phyloP scores from a whole-genome alignment of 2,888 invertebrate species.

The Leucoma salicis region DNA sequence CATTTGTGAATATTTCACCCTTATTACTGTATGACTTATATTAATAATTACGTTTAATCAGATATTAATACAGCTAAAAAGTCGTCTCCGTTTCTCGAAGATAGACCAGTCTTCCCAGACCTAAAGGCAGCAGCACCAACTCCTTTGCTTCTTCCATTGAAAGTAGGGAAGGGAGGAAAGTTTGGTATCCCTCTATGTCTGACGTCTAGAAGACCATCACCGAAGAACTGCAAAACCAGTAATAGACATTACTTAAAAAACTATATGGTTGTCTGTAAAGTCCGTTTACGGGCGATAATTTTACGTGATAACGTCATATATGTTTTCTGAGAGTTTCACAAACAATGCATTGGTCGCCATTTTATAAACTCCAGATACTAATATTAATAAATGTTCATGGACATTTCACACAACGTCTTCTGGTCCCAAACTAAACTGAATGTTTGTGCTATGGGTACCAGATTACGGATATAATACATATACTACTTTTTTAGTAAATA shows the following conservation, averaged over 20 bases:
- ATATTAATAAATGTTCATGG: too few species aligned
- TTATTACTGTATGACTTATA: neutral
- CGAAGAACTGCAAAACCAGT: conserved; percentile 57
- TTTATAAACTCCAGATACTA: neutral
- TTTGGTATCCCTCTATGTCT: conserved; percentile 65
- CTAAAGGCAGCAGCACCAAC: conserved; percentile 59
- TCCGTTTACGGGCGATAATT: too few species aligned
- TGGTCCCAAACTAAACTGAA: too few species aligned
- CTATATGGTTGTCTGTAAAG: too few species aligned
- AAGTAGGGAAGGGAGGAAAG: conserved; percentile 62
- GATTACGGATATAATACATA: too few species aligned
- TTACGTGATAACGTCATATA: too few species aligned
- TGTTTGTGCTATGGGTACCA: too few species aligned
- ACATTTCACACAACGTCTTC: too few species aligned
- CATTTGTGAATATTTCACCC: neutral
- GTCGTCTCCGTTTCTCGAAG: conserved; percentile 46
- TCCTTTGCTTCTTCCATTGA: conserved; percentile 54
- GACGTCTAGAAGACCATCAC: conserved; percentile 61
- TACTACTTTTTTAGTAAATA: too few species aligned
- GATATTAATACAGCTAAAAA: conserved; percentile 64
- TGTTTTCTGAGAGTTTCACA: too few species aligned
- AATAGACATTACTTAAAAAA: too few species aligned
- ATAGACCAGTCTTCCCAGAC: conserved; percentile 37
- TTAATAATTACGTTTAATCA: conserved; percentile 48
- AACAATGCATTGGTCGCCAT: too few species aligned